phyloP scores from a whole-genome alignment of 2,888 invertebrate genomes.

The Sturmia bella region DNA sequence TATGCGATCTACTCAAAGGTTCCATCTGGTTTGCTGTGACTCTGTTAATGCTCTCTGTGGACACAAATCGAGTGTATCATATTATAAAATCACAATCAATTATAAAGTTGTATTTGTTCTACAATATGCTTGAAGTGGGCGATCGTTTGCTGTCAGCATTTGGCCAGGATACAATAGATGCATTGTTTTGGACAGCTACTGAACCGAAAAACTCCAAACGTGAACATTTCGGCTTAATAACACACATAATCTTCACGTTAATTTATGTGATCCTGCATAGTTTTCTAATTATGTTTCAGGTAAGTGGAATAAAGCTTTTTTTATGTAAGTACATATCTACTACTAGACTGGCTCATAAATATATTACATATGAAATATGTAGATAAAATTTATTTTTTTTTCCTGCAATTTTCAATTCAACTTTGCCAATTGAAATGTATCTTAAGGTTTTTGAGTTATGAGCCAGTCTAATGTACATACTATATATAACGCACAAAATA shows the following conservation, averaged over 20 bases:
- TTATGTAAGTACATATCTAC: background rate
- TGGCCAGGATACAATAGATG: conserved; percentile 99
- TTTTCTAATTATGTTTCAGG: conserved; percentile 95
- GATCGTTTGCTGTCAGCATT: conserved; percentile 97
- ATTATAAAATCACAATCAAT: conserved; percentile 98
- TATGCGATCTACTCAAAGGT: conserved; percentile 98
- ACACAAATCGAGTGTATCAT: conserved; percentile 99
- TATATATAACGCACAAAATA: too few species aligned
- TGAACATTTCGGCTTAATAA: conserved; percentile 92
- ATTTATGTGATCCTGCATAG: conserved; percentile 96
- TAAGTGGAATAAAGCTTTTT: conserved; percentile 84
- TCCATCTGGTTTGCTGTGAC: conserved; percentile 91
- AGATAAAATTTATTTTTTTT: too few species aligned
- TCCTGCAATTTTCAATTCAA: too few species aligned
- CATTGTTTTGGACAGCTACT: conserved; percentile 98
- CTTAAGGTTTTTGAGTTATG: too few species aligned
- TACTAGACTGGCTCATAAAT: too few species aligned
- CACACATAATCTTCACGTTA: conserved; percentile 95
- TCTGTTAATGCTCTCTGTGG: conserved; percentile 92
- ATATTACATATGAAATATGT: too few species aligned
- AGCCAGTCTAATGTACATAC: too few species aligned
- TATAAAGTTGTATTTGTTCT: conserved; percentile 99
- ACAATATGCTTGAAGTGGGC: conserved; percentile 99
- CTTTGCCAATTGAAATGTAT: too few species aligned
- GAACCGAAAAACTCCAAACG: conserved; percentile 93